Percentiles rank a stretch among this genome's conserved stretches.
These are phyloP conservation scores for Lithophane leautieri DNA, from an alignment of 2,888 invertebrate species.

Conservation along the genomic window DNA sequence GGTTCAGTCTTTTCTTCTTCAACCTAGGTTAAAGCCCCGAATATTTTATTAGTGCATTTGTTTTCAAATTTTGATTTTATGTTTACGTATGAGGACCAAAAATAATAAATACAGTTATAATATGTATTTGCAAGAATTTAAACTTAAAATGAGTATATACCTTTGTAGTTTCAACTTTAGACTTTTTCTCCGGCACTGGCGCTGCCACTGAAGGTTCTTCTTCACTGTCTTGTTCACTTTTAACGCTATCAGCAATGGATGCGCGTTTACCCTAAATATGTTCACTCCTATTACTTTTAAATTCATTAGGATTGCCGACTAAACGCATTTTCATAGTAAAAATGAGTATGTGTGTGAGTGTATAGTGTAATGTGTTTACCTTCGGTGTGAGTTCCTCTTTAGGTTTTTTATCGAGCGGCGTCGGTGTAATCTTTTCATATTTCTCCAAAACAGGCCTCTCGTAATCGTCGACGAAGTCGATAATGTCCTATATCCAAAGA, in stretches of 20 bases:
- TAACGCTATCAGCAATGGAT: conserved; percentile 85
- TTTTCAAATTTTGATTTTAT: conserved; percentile 2
- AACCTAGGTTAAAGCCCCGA: conserved; percentile 70
- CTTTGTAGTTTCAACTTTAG: conserved; percentile 80
- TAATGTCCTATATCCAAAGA: conserved; percentile 85
- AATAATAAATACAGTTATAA: conserved; percentile 14
- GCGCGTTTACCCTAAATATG: conserved; percentile 83
- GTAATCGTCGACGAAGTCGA: conserved; percentile 93
- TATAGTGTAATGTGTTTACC: conserved; percentile 83
- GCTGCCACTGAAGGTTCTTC: conserved; percentile 83
- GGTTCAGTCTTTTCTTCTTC: conserved; percentile 81
- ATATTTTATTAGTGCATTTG: conserved; percentile 15
- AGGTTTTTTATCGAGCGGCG: conserved; percentile 88
- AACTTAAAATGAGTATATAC: conserved; percentile 65
- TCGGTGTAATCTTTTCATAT: conserved; percentile 91
- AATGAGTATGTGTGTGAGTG: conserved; percentile 51
- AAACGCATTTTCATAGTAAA: neutral
- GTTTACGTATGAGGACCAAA: neutral
- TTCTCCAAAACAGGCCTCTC: conserved; percentile 94
- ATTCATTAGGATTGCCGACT: conserved; percentile 14
- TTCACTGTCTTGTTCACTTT: conserved; percentile 85
- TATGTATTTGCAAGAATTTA: neutral
- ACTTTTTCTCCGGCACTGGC: conserved; percentile 82
- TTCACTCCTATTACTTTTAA: conserved; percentile 52
- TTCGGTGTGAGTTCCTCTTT: conserved; percentile 86